A percentile compares a stretch with the other conserved stretches of the same genome.
Conservation (phyloP, 2,888 invertebrate genomes). For the Ectemnius lituratus region DNA sequence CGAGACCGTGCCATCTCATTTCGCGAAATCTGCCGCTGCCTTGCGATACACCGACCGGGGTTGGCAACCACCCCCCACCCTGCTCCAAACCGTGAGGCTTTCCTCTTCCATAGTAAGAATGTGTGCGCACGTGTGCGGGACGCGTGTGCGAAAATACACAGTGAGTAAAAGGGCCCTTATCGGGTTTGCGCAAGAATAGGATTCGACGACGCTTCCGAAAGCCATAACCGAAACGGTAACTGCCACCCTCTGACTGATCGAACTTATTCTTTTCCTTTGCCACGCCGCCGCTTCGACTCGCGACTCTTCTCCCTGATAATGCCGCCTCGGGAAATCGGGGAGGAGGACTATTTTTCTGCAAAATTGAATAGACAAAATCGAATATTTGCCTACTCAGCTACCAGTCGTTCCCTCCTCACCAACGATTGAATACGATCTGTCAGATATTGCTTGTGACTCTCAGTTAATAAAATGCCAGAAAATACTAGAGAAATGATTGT, state of each 20-base stretch:
- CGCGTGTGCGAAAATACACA: slow-evolving; percentile 68
- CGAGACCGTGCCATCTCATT: background rate
- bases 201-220: slow-evolving; percentile 77
- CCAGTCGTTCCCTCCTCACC: slow-evolving; percentile 7
- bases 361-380: slow-evolving; percentile 76
- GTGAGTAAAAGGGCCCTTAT: slow-evolving; percentile 73
- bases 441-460: background rate
- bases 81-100: background rate
- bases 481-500: background rate
- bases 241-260: slow-evolving; percentile 77
- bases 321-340: slow-evolving; percentile 38
- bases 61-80: slow-evolving; percentile 4
- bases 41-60: background rate
- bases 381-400: slow-evolving; percentile 63
- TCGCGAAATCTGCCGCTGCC: background rate
- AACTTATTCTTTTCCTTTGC: slow-evolving; percentile 73
- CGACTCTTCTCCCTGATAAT: slow-evolving; percentile 63
- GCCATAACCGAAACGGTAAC: slow-evolving; percentile 79
- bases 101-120: background rate
- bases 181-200: slow-evolving; percentile 78
- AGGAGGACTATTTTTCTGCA: slow-evolving; percentile 71
- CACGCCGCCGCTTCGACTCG: slow-evolving; percentile 32
- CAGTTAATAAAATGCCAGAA: too few species aligned
- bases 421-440: background rate
- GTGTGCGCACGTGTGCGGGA: slow-evolving; percentile 33